Evolutionary conservation across 2,797 vertebrate genomes (phyloP), one percentile per base, ranked within the genome.

Genomic region (Syngnathus acus): DNA sequence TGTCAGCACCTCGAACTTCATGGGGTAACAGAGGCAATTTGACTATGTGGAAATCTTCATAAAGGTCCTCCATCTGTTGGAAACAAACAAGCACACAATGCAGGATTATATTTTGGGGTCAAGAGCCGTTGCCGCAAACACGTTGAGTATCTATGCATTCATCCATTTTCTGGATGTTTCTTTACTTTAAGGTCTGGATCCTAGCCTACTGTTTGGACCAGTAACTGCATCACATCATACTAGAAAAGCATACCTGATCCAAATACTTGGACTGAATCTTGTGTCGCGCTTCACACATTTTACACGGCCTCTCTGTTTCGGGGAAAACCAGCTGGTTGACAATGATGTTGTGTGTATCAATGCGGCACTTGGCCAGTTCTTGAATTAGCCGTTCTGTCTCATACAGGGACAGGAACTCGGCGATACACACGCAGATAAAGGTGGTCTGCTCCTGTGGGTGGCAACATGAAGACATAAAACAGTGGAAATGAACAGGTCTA

Each of bases 251-350:
- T 77, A 97, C 95, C 94, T 98, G 96, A 87, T 98, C 95, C 75
- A 98, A 90, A 83, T 97, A 98, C 82, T 98, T 98, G 82, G 95
- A 95, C 89, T 98, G 96, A 72, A 98, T 98, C 87, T 95, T 95
- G 86, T 98, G 95, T 21, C 96, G 89, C 4, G 95, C 96, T 81
- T 96, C 95, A 10, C 95, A 98, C 95, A 98, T 97, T 83, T 91
- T 93, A 84, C 96, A 98, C 8, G 96, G 95, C 68, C 93, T 84
- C 51, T 93, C 93, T 0, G 79, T 76, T 2, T 97, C 95, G 0
- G 95, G 96, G 84, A 98, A 98, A 55, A 96, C 95, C 0, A 97
- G 92, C 68, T 97, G 95, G 90, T 97, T 97, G 73, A 98, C 96
- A 0, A 98, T 94, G 79, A 98, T 96, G 81, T 97, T 98, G 89